Percentiles rank a stretch among this genome's conserved stretches.
phyloP scores from a whole-genome alignment of 2,888 invertebrate species.

The Melanargia galathea region DNA sequence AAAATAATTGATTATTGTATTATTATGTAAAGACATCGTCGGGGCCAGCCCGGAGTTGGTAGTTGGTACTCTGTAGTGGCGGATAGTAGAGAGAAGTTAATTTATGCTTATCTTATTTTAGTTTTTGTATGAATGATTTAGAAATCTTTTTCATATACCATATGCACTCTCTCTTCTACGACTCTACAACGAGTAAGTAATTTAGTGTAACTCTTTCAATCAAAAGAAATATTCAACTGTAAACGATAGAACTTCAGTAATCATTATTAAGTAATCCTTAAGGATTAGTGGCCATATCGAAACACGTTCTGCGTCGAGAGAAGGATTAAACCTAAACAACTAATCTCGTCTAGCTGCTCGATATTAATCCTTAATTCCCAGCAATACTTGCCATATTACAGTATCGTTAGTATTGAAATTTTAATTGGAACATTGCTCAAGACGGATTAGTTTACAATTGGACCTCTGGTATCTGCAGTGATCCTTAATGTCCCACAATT shows the following conservation, averaged over 20 bases:
- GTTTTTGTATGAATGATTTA: no score
- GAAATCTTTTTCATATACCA: no score
- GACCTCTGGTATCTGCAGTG: slow-evolving; percentile 7
- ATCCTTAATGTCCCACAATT: slow-evolving; percentile 17
- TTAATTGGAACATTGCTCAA: slow-evolving; percentile 36
- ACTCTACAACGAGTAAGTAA: no score
- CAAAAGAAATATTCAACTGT: background rate
- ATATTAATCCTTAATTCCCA: slow-evolving; percentile 16
- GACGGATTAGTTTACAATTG: slow-evolving; percentile 31
- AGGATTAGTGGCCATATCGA: slow-evolving; percentile 10
- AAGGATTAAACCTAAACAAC: slow-evolving; percentile 17
- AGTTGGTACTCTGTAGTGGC: no score
- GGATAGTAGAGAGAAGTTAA: no score
- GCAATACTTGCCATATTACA: slow-evolving; percentile 19
- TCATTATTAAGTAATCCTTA: background rate
- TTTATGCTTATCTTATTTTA: no score
- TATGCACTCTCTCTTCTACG: no score
- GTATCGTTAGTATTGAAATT: slow-evolving; percentile 24
- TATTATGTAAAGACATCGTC: no score
- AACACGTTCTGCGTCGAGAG: slow-evolving; percentile 5
- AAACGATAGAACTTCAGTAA: background rate
- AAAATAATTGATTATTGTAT: no score
- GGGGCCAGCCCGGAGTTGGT: no score
- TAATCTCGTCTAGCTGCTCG: slow-evolving; percentile 9
- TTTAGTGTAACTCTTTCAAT: background rate